Base-by-base conservation (phyloP, 1,140 invertebrate species). In the Drosophila bipectinata region DNA sequence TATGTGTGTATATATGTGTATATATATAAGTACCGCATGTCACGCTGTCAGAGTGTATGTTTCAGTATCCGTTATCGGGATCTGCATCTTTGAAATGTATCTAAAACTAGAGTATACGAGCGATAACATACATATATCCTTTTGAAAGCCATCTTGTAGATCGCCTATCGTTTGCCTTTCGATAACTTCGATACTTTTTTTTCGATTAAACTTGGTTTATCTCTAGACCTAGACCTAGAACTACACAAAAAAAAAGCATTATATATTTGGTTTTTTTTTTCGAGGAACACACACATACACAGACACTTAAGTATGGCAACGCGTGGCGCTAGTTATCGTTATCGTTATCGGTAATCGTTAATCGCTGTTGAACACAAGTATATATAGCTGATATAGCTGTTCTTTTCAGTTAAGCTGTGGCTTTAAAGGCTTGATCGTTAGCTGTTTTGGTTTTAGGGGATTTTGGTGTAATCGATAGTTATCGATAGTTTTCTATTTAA, bases 201-300 rank as follows among this genome's bases (percentile, higher is more conserved):
- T 18, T 10, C 41, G 15, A 68, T 68, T 68, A 67, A 61, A 28
- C 37, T 44, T 14, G 6, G 14, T 21, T 32, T 49, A 32, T 49
- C 2, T 3, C 51, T 69, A 48, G 34, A 24, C 24, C 63, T 69
- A 69, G 10, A 8, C 7, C 63, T 69, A 68, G 39, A 44, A 45
- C 26, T 26, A 26, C 26, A 69, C 21, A 21, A 2, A 69, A 62
- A 69, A 68, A 66, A 32, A n/a, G 51, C 24, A 49, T 30, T 51
- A 10, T 32, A 61, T 26, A 41, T 66, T 41, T 32, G 18, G 15
- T 15, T 30, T 52, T 44, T 24, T 24, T 34, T 12, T 9, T 67
- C 44, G 26, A 67, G 63, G 63, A 67, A 67, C 63, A 66, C 58
- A 47, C 44, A 61, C 62, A 62, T 62, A 51, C 59, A 67, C 62